These are phyloP conservation scores for Andrena fulva DNA, from an alignment of 2,888 invertebrate genomes.

Conservation along the genomic window DNA sequence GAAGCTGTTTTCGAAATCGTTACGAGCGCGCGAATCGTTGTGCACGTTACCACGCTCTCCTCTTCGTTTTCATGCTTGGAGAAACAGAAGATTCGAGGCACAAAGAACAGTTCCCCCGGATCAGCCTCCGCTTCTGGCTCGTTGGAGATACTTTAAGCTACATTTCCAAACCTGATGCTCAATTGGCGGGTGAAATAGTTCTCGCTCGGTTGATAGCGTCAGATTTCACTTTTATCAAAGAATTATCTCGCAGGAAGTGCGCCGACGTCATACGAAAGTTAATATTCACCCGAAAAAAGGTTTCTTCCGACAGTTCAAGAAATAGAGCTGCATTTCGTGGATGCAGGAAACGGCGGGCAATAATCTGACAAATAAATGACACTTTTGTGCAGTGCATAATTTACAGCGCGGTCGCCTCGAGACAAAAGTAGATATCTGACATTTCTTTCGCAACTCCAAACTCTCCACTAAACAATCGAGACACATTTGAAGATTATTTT, in stretches of 20 bases:
- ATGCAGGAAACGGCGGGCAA: not conserved
- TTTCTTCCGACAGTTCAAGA: not conserved
- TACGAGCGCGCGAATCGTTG: conserved; percentile 22
- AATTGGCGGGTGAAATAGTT: not conserved
- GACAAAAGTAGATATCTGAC: not conserved
- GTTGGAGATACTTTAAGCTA: not conserved
- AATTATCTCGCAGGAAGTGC: not conserved
- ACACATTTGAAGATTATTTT: not conserved
- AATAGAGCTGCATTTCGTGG: not conserved
- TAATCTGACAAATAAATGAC: not conserved
- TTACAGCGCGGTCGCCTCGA: not conserved
- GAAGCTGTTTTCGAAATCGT: conserved; percentile 31
- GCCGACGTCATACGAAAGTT: not conserved
- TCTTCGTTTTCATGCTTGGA: not conserved
- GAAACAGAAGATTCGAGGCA: not conserved
- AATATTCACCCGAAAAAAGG: not conserved
- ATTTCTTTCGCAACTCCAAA: not conserved
- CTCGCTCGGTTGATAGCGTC: not conserved
- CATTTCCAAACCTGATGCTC: not conserved
- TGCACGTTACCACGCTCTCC: conserved; percentile 17
- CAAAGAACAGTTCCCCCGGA: not conserved
- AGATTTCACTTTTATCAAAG: not conserved
- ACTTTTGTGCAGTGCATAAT: not conserved
- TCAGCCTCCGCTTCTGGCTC: not conserved
- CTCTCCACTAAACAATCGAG: not conserved